Conservation (phyloP, 2,797 vertebrate genomes). For the Sebastes diaconus region DNA sequence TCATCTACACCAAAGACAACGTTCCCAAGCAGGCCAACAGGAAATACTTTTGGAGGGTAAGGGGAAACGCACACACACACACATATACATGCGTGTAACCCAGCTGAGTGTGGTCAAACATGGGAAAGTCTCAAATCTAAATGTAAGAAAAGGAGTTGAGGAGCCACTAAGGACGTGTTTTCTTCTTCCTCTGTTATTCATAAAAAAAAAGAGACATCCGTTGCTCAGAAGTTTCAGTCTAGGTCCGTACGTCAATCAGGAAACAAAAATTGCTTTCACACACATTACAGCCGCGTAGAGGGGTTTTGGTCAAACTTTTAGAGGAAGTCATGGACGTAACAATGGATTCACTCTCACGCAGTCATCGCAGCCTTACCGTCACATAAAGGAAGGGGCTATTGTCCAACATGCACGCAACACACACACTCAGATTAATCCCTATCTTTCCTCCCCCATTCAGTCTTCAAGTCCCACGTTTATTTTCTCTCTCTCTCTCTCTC, state of each 20-base stretch:
- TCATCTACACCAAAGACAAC: slow-evolving; percentile 82
- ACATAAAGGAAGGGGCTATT: slow-evolving; percentile 42
- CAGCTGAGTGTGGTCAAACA: not conserved
- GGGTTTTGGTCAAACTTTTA: slow-evolving; percentile 56
- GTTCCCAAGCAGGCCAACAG: slow-evolving; percentile 81
- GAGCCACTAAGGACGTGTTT: not conserved
- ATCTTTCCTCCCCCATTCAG: not conserved
- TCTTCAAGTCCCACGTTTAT: not conserved
- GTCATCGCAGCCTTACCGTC: slow-evolving; percentile 50
- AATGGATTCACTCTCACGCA: slow-evolving; percentile 23
- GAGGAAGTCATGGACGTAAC: slow-evolving; percentile 63
- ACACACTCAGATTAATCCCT: not conserved
- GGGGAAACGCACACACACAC: slow-evolving; percentile 27
- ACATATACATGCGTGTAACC: not conserved
- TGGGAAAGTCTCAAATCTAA: not conserved
- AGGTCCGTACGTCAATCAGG: slow-evolving; percentile 22
- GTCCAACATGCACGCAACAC: slow-evolving; percentile 1
- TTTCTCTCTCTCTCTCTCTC: not conserved
- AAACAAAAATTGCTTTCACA: slow-evolving; percentile 39
- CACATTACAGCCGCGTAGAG: not conserved
- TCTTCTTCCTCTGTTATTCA: slow-evolving; percentile 20
- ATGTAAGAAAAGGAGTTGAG: not conserved
- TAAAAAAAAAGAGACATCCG: not conserved
- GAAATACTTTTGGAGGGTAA: slow-evolving; percentile 88
- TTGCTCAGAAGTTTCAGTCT: slow-evolving; percentile 46